phyloP scores from a whole-genome alignment of 2,797 vertebrate genomes.

The Molossus molossus region DNA sequence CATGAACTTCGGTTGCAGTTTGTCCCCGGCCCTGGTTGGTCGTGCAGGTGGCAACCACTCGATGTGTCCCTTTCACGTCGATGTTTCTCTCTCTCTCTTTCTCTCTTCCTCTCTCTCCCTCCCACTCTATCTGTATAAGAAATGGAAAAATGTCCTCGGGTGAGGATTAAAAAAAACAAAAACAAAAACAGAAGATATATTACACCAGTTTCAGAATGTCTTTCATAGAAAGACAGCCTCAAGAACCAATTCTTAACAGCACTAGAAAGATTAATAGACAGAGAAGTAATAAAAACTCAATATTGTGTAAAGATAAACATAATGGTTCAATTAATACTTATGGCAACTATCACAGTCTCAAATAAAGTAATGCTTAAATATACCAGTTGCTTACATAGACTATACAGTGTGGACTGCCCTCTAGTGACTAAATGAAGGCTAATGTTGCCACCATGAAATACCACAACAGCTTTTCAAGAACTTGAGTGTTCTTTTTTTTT shows the following conservation, averaged over 20 bases:
- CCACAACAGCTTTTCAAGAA: background rate
- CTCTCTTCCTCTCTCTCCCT: too few species aligned
- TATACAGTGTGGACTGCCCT: background rate
- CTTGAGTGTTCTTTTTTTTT: background rate
- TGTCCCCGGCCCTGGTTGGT: too few species aligned
- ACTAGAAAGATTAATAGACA: background rate
- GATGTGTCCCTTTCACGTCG: too few species aligned
- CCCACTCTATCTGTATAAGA: too few species aligned
- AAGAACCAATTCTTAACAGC: background rate
- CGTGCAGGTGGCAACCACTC: too few species aligned
- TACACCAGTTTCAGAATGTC: background rate
- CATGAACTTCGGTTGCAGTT: too few species aligned
- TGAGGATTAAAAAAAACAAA: too few species aligned
- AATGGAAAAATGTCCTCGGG: too few species aligned
- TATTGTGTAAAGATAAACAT: background rate
- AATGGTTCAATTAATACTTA: background rate
- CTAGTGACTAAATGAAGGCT: slow-evolving; percentile 51
- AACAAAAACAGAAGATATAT: background rate
- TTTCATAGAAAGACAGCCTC: background rate
- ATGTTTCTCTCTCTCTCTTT: too few species aligned
- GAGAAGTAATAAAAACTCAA: slow-evolving; percentile 5
- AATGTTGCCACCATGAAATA: background rate
- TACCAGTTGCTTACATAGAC: background rate
- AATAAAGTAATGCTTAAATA: background rate
- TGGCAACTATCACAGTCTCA: background rate